These are phyloP conservation scores for Cephus sareptanus DNA, from an alignment of 2,888 invertebrate species.

Conservation along the genomic window DNA sequence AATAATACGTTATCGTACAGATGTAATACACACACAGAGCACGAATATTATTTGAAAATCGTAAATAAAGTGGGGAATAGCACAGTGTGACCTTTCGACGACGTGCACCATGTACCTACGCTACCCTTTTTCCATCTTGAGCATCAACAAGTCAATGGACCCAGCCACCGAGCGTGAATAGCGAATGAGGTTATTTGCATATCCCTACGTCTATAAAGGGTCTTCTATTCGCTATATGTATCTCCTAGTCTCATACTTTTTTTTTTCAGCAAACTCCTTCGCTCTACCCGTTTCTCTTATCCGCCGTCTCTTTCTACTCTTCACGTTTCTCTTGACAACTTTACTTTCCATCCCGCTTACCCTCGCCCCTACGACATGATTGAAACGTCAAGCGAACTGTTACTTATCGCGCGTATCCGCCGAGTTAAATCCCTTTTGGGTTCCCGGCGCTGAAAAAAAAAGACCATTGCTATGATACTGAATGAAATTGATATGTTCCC, in stretches of 20 bases:
- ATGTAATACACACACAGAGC: background rate
- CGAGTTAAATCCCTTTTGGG: background rate
- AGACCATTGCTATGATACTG: background rate
- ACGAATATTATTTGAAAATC: background rate
- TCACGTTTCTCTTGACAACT: background rate
- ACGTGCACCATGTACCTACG: background rate
- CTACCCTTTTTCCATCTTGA: constrained; percentile 10
- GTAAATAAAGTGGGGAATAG: background rate
- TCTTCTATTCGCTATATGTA: constrained; percentile 10
- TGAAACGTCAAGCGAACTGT: constrained; percentile 16
- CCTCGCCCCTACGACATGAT: constrained; percentile 9
- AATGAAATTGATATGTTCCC: background rate
- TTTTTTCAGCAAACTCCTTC: constrained; percentile 10
- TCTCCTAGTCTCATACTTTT: background rate
- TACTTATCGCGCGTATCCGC: constrained; percentile 27
- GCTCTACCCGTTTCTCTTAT: constrained; percentile 12
- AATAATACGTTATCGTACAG: background rate
- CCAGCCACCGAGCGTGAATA: constrained; percentile 38
- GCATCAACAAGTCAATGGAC: constrained; percentile 43
- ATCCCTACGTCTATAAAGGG: constrained; percentile 37
- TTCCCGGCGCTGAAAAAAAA: background rate
- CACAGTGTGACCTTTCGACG: background rate
- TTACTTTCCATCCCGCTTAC: background rate
- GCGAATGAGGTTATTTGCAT: constrained; percentile 46
- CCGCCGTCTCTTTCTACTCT: constrained; percentile 7